These are phyloP conservation scores for Eubucco bourcierii DNA, from an alignment of 2,113 vertebrate species.

Conservation along the genomic window DNA sequence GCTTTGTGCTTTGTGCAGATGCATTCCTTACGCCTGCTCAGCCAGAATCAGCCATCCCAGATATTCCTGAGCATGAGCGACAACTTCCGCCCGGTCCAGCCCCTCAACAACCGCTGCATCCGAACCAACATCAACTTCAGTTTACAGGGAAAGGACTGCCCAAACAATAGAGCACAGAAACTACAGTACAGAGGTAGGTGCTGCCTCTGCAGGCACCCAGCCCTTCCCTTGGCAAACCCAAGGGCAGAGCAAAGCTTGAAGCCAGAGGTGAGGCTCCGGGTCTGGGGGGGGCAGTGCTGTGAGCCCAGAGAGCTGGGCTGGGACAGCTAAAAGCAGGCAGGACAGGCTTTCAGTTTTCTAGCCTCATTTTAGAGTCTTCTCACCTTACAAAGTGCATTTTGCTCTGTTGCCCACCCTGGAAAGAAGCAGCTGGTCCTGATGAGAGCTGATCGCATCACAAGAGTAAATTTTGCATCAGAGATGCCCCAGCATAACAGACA, in stretches of 20 bases:
- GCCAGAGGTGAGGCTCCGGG: neutral
- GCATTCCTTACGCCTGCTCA: conserved; percentile 97
- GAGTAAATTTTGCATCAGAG: neutral
- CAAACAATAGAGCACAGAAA: conserved; percentile 98
- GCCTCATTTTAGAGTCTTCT: conserved; percentile 10
- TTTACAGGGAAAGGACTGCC: conserved; percentile 98
- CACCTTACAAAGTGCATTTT: neutral
- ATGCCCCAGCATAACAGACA: neutral
- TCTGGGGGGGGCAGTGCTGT: neutral
- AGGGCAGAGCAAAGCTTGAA: neutral
- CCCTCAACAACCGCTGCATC: conserved; percentile 97
- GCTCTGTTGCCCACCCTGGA: neutral
- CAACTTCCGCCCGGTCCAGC: conserved; percentile 96
- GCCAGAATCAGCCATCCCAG: conserved; percentile 99
- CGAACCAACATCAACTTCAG: conserved; percentile 99
- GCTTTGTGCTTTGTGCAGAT: conserved; percentile 80
- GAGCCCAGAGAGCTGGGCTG: no score
- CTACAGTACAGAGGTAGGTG: conserved; percentile 95
- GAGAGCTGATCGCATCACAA: neutral
- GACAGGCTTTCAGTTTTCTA: neutral
- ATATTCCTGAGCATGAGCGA: conserved; percentile 99
- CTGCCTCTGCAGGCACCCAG: neutral
- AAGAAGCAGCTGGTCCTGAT: neutral
- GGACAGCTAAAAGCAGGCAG: neutral
- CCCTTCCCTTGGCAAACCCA: neutral